Percentiles rank a stretch among this genome's conserved stretches.
phyloP scores from a whole-genome alignment of 1,140 invertebrate genomes.

The Drosophila melanica region DNA sequence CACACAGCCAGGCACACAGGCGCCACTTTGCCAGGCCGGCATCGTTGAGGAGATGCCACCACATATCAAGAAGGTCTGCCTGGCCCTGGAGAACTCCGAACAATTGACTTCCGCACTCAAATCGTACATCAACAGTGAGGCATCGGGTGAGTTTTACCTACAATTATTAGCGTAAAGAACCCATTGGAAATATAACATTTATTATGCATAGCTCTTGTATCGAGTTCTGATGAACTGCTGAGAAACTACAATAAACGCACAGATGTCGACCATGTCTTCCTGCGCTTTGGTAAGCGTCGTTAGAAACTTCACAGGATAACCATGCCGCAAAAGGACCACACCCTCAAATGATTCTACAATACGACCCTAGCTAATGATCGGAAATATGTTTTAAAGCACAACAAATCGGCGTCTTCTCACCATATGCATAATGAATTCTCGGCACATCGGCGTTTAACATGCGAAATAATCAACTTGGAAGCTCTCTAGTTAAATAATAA shows the following conservation, averaged over 20 bases:
- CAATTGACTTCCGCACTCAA: constrained; percentile 76
- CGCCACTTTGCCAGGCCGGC: constrained; percentile 72
- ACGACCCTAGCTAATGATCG: constrained; percentile 28
- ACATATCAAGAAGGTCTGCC: constrained; percentile 81
- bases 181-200: background rate
- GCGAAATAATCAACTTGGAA: constrained; percentile 63
- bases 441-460: constrained; percentile 33
- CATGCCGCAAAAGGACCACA: background rate
- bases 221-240: constrained; percentile 72
- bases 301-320: constrained; percentile 28
- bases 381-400: constrained; percentile 13
- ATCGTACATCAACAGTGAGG: constrained; percentile 81
- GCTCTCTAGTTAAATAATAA: constrained; percentile 74
- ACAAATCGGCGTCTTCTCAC: constrained; percentile 54
- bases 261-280: constrained; percentile 91
- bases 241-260: constrained; percentile 87
- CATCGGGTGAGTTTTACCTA: constrained; percentile 63
- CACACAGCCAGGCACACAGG: constrained; percentile 46
- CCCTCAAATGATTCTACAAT: constrained; percentile 1
- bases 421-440: constrained; percentile 49
- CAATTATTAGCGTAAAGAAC: background rate
- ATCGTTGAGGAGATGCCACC: constrained; percentile 80
- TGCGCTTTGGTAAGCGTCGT: constrained; percentile 89
- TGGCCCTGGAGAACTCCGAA: constrained; percentile 80
- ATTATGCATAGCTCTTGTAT: constrained; percentile 64